These are phyloP conservation scores for Eretmochelys imbricata DNA, from an alignment of 2,113 vertebrate genomes.

Conservation along the genomic window DNA sequence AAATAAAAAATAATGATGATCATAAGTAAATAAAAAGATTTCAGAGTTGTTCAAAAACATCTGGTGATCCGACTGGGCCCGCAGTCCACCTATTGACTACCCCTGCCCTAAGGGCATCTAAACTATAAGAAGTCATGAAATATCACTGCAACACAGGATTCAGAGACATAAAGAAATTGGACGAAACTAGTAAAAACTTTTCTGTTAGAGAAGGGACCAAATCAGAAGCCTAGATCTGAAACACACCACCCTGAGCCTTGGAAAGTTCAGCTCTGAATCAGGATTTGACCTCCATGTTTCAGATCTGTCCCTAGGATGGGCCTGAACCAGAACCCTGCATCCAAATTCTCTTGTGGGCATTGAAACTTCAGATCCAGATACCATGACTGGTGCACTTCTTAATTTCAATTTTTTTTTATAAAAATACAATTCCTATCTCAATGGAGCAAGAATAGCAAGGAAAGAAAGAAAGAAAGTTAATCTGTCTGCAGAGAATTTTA, in stretches of 20 bases:
- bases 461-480: neutral
- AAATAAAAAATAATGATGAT: too few relatives aligned
- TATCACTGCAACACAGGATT: neutral
- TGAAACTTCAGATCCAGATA: neutral
- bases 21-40: too few relatives aligned
- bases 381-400: neutral
- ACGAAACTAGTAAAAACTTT: neutral
- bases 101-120: too few relatives aligned
- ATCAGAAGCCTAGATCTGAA: neutral
- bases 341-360: fast-evolving
- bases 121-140: neutral
- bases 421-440: neutral
- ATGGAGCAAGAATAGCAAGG: neutral
- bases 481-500: neutral
- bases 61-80: too few relatives aligned
- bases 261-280: neutral
- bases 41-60: too few relatives aligned
- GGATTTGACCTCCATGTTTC: neutral
- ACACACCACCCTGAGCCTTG: too few relatives aligned
- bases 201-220: neutral
- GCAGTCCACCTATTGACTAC: too few relatives aligned
- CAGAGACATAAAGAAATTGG: neutral
- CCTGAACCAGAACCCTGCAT: neutral
- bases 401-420: neutral
- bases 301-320: neutral